These are phyloP conservation scores for Synchiropus splendidus DNA, from an alignment of 2,113 vertebrate species.

Conservation along the genomic window DNA sequence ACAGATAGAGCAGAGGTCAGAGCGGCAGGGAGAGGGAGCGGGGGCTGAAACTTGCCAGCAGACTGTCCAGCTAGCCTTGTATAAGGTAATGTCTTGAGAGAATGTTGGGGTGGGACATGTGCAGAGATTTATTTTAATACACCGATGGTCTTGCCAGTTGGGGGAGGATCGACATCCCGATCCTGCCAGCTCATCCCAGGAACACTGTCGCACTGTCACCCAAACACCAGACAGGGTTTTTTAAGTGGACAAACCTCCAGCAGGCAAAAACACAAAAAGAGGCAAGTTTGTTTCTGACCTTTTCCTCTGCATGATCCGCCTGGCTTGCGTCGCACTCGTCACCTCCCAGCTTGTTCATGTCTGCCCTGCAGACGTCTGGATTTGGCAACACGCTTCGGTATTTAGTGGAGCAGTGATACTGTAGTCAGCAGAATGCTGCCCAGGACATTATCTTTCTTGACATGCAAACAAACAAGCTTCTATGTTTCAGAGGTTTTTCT, in stretches of 20 bases:
- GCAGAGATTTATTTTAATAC: conserved; percentile 74
- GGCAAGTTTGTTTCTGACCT: conserved; percentile 52
- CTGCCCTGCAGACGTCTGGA: conserved; percentile 18
- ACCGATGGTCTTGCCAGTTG: conserved; percentile 51
- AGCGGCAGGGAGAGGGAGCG: conserved; percentile 14
- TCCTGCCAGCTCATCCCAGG: conserved; percentile 25
- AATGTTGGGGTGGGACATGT: conserved; percentile 71
- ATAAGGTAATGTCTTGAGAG: conserved; percentile 94
- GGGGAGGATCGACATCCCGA: conserved; percentile 22
- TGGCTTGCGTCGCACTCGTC: conserved; percentile 21
- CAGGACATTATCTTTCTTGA: too few relatives aligned
- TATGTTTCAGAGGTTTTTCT: too few relatives aligned
- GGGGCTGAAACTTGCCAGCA: conserved; percentile 70
- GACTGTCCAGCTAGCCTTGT: conserved; percentile 81
- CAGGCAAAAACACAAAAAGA: conserved; percentile 21
- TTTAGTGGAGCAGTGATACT: conserved; percentile 19
- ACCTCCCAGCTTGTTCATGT: conserved; percentile 2
- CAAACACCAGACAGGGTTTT: conserved; percentile 37
- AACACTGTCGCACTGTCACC: conserved; percentile 25
- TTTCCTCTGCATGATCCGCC: conserved; percentile 46
- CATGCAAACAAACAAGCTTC: too few relatives aligned
- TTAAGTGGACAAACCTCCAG: conserved; percentile 22
- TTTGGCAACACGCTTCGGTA: conserved; percentile 33
- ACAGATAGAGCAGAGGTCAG: conserved; percentile 72
- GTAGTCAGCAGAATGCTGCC: background rate